Evolutionary conservation across 2,113 vertebrate species (phyloP).

Genomic region (Dolichallabes microphthalmus): DNA sequence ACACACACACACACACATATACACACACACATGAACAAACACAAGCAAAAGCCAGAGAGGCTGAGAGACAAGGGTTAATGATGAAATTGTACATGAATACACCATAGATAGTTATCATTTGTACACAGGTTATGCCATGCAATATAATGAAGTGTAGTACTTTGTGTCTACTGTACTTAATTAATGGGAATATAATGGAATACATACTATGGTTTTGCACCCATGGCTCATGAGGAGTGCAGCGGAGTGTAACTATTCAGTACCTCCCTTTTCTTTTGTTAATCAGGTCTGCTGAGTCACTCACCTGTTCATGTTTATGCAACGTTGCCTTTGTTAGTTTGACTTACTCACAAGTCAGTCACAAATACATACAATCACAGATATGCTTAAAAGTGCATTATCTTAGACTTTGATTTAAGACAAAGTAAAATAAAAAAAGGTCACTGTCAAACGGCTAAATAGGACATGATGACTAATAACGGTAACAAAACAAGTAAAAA

Average conservation of each 20-base stretch:
- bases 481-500: slow-evolving; percentile 17
- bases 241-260: slow-evolving; percentile 42
- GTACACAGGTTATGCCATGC: slow-evolving; percentile 74
- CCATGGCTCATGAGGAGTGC: slow-evolving; percentile 53
- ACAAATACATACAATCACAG: slow-evolving; percentile 34
- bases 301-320: slow-evolving; percentile 35
- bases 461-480: slow-evolving; percentile 5
- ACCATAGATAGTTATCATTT: slow-evolving; percentile 59
- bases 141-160: slow-evolving; percentile 70
- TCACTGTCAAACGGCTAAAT: slow-evolving; percentile 23
- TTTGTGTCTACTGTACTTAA: slow-evolving; percentile 58
- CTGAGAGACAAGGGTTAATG: slow-evolving; percentile 57
- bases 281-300: slow-evolving; percentile 43
- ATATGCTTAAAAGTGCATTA: slow-evolving; percentile 64
- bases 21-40: slow-evolving; percentile 54
- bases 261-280: slow-evolving; percentile 30
- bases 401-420: slow-evolving; percentile 30
- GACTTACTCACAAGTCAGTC: slow-evolving; percentile 35
- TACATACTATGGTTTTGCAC: slow-evolving; percentile 64
- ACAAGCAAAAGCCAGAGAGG: slow-evolving; percentile 46
- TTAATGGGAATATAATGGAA: slow-evolving; percentile 64
- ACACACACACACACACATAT: slow-evolving; percentile 60
- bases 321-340: slow-evolving; percentile 34
- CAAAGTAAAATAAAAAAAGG: not conserved
- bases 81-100: slow-evolving; percentile 65